These are phyloP conservation scores for Tribolium madens DNA, from an alignment of 1,140 invertebrate species.

Conservation along the genomic window DNA sequence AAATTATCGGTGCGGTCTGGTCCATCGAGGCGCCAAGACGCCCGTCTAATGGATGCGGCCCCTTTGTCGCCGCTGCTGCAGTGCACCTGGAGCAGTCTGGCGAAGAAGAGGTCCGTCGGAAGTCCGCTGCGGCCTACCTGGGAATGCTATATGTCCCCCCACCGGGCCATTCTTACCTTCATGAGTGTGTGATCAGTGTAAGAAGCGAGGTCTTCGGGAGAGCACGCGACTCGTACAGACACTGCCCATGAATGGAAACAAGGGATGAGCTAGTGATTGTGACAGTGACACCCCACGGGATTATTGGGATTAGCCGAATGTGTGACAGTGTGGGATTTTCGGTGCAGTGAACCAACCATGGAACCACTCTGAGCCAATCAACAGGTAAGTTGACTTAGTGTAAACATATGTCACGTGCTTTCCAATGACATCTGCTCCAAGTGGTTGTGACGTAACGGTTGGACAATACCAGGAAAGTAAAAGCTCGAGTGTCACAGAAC, in stretches of 20 bases:
- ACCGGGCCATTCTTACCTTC: constrained; percentile 65
- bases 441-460: neutral
- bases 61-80: constrained; percentile 16
- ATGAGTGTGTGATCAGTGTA: constrained; percentile 66
- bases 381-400: constrained; percentile 46
- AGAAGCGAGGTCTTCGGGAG: constrained; percentile 64
- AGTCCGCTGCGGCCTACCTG: constrained; percentile 59
- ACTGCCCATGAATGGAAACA: constrained; percentile 57
- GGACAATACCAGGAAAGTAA: no score
- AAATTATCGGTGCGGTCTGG: constrained; percentile 66
- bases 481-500: neutral
- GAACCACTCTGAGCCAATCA: constrained; percentile 22
- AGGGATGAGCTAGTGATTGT: constrained; percentile 40
- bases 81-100: constrained; percentile 37
- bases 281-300: constrained; percentile 20
- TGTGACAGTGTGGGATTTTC: neutral
- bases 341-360: neutral
- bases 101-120: constrained; percentile 46
- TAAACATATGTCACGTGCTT: constrained; percentile 45
- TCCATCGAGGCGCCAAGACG: constrained; percentile 48
- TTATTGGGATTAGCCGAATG: constrained; percentile 4
- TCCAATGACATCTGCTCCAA: constrained; percentile 27
- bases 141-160: constrained; percentile 63
- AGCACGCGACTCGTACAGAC: constrained; percentile 59
- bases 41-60: constrained; percentile 50